Percentiles rank a stretch among this genome's conserved stretches.
These are phyloP conservation scores for Gisinianus flammeolus DNA, from an alignment of 2,888 invertebrate species.

Conservation along the genomic window DNA sequence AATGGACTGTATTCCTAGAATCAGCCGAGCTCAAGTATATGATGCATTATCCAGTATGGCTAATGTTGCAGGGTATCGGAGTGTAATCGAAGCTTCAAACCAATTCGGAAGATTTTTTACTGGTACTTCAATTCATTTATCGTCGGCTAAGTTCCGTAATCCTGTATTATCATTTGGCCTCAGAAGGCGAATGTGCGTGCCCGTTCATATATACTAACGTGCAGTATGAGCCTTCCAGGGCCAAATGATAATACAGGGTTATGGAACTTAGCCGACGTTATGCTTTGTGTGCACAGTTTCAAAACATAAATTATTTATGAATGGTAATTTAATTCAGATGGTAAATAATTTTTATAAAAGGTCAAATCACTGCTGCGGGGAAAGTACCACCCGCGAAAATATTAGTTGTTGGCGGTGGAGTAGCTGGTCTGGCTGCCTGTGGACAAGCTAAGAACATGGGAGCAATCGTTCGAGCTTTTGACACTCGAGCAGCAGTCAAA, in stretches of 20 bases:
- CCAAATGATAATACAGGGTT: too few relatives aligned
- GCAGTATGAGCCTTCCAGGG: too few relatives aligned
- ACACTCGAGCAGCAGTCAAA: slow-evolving; percentile 80
- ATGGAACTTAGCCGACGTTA: too few relatives aligned
- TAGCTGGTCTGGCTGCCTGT: slow-evolving; percentile 69
- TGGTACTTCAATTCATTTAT: slow-evolving; percentile 67
- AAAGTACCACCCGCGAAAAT: slow-evolving; percentile 89
- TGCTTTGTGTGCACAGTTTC: background rate
- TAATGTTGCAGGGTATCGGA: slow-evolving; percentile 85
- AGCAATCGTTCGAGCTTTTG: slow-evolving; percentile 85
- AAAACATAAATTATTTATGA: too few relatives aligned
- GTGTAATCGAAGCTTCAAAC: slow-evolving; percentile 86
- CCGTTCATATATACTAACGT: too few relatives aligned
- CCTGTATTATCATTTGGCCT: too few relatives aligned
- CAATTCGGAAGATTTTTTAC: slow-evolving; percentile 90
- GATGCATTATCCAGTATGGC: slow-evolving; percentile 92
- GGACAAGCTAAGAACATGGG: slow-evolving; percentile 87
- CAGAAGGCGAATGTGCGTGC: too few relatives aligned
- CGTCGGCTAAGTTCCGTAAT: too few relatives aligned
- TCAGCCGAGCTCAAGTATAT: slow-evolving; percentile 80
- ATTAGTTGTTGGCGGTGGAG: slow-evolving; percentile 86
- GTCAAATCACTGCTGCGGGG: slow-evolving; percentile 88
- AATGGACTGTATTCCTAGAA: slow-evolving; percentile 89
- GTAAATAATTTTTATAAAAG: slow-evolving; percentile 63
- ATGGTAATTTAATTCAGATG: too few relatives aligned